Percentiles rank a stretch among this genome's conserved stretches.
These are phyloP conservation scores for Gobio occitaniae DNA, from an alignment of 2,797 vertebrate genomes.

Conservation along the genomic window DNA sequence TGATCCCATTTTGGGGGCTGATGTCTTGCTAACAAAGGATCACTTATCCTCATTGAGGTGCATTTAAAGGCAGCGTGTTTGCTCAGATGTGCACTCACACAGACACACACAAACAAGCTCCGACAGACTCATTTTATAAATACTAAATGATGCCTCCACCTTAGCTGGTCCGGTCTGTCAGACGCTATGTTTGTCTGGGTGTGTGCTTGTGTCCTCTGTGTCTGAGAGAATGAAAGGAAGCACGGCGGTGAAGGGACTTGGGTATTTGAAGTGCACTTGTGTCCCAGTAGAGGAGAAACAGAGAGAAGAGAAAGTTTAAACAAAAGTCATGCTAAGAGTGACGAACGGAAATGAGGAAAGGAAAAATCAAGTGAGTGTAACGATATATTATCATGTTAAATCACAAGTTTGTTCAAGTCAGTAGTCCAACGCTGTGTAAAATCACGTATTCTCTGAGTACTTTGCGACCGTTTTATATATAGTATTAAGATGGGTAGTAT, in stretches of 20 bases:
- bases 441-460: too few relatives aligned
- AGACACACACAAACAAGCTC: constrained; percentile 6
- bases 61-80: constrained; percentile 29
- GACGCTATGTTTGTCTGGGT: constrained; percentile 26
- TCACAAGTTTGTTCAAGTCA: background rate
- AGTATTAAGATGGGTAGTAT: background rate
- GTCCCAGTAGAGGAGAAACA: constrained; percentile 14
- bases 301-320: constrained; percentile 19
- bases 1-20: constrained; percentile 2
- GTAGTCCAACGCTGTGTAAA: background rate
- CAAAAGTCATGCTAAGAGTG: constrained; percentile 5
- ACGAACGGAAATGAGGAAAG: background rate
- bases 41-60: constrained; percentile 19
- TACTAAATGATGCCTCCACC: constrained; percentile 44
- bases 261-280: constrained; percentile 15
- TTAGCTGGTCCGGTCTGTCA: constrained; percentile 13
- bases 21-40: constrained; percentile 25
- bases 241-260: background rate
- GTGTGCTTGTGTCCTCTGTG: constrained; percentile 16
- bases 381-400: background rate
- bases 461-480: background rate
- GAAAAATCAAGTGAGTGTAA: background rate
- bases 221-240: constrained; percentile 16
- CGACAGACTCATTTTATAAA: constrained; percentile 27
- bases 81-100: background rate